Evolutionary conservation across 2,888 invertebrate genomes (phyloP).

Genomic region (Drosophila koepferae): DNA sequence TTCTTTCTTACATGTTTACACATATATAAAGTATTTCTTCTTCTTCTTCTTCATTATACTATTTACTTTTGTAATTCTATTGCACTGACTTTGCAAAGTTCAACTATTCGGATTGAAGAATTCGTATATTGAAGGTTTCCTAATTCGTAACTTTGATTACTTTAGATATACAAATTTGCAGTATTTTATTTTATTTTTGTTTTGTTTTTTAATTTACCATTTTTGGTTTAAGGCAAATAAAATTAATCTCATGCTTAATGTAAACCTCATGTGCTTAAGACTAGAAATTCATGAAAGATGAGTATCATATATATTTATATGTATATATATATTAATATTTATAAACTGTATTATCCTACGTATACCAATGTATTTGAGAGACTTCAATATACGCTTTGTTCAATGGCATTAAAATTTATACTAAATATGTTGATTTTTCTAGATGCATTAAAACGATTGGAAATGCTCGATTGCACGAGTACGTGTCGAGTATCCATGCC

Average conservation of each 20-base stretch:
- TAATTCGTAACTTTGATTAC: constrained; percentile 39
- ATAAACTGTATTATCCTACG: constrained; percentile 40
- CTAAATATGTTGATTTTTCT: constrained; percentile 52
- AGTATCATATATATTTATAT: constrained; percentile 23
- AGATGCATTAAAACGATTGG: constrained; percentile 55
- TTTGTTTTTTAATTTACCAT: constrained; percentile 36
- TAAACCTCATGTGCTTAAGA: constrained; percentile 43
- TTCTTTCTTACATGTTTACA: constrained; percentile 4
- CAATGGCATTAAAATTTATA: constrained; percentile 55
- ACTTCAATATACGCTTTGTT: constrained; percentile 32
- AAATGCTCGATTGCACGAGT: constrained; percentile 22
- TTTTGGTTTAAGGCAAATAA: constrained; percentile 60
- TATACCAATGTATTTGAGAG: constrained; percentile 42
- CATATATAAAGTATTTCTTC: constrained; percentile 31
- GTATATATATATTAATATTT: constrained; percentile 16
- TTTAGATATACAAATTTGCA: constrained; percentile 35
- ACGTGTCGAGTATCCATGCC: constrained; percentile 1
- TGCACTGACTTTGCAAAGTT: constrained; percentile 26
- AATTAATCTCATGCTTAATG: constrained; percentile 36
- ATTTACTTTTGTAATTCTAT: constrained; percentile 26
- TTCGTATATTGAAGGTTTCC: constrained; percentile 27
- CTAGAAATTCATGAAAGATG: constrained; percentile 68
- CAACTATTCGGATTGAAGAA: constrained; percentile 24
- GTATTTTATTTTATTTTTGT: constrained; percentile 9
- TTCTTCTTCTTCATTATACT: constrained; percentile 13